These are phyloP conservation scores for Tiliacea aurago DNA, from an alignment of 2,888 invertebrate species.

Conservation along the genomic window DNA sequence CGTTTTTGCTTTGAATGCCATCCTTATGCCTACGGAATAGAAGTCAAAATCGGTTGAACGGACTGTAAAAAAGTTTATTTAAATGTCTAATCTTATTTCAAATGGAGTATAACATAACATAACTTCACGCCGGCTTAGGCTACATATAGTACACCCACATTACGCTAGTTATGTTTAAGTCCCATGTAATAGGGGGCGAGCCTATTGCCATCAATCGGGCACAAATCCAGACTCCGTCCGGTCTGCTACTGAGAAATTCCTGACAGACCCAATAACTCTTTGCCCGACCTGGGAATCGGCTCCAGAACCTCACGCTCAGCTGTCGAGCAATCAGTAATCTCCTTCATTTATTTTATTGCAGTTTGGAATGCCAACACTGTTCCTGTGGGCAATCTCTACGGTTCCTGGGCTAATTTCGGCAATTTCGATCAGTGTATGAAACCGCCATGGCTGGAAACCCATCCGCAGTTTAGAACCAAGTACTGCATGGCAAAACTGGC, in stretches of 20 bases:
- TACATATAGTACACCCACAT: neutral
- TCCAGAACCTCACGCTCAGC: no score
- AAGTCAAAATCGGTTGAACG: no score
- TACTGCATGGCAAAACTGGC: constrained; percentile 62
- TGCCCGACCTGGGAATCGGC: neutral
- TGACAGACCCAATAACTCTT: neutral
- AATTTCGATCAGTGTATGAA: constrained; percentile 67
- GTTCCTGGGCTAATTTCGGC: constrained; percentile 51
- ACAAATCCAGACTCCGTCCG: neutral
- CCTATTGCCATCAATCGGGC: no score
- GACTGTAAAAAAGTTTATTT: no score
- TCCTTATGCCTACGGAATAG: no score
- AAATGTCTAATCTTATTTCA: no score
- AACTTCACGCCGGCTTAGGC: neutral
- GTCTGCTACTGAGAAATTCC: neutral
- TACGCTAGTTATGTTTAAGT: no score
- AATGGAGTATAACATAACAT: no score
- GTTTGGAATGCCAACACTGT: constrained; percentile 68
- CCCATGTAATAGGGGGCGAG: no score
- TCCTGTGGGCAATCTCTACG: constrained; percentile 62
- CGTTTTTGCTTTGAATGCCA: no score
- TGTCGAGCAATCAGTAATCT: neutral
- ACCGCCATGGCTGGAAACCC: constrained; percentile 57
- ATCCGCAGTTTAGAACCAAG: constrained; percentile 53
- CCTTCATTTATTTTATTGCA: constrained; percentile 15